Evolutionary conservation across 2,888 invertebrate genomes (phyloP).

Genomic region (Hedychridium roseum): DNA sequence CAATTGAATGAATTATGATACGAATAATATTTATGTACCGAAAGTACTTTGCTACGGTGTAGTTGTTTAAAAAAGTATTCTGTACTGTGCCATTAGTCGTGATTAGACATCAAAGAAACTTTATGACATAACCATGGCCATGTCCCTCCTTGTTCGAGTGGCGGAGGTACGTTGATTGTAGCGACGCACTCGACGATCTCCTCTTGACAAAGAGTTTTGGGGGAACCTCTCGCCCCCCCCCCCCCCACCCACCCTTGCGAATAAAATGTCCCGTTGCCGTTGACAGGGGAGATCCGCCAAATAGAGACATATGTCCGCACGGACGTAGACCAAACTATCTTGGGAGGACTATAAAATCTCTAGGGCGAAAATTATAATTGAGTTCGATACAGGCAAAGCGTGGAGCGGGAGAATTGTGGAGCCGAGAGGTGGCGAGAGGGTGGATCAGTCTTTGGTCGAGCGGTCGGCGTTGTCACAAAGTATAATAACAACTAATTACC

Average conservation of each 20-base stretch:
- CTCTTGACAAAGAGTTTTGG: slow-evolving; percentile 37
- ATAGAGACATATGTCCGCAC: too few relatives aligned
- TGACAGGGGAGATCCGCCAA: too few relatives aligned
- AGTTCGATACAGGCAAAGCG: slow-evolving; percentile 30
- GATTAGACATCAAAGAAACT: too few relatives aligned
- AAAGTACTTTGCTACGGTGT: too few relatives aligned
- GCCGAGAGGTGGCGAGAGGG: slow-evolving; percentile 7
- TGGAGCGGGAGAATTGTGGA: not conserved
- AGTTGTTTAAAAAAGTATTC: too few relatives aligned
- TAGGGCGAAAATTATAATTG: slow-evolving; percentile 43
- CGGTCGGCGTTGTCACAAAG: slow-evolving; percentile 53
- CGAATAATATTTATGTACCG: too few relatives aligned
- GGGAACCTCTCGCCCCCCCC: slow-evolving; percentile 18
- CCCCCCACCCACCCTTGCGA: too few relatives aligned
- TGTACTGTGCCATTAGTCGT: too few relatives aligned
- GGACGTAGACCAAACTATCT: too few relatives aligned
- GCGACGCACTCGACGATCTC: slow-evolving; percentile 31
- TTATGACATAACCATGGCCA: too few relatives aligned
- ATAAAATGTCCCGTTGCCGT: too few relatives aligned
- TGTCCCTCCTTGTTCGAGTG: slow-evolving; percentile 15
- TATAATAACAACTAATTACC: slow-evolving; percentile 60
- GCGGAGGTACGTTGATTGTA: slow-evolving; percentile 14
- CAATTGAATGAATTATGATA: too few relatives aligned
- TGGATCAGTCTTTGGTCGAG: slow-evolving; percentile 29
- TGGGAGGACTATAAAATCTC: not conserved